Evolutionary conservation across 2,113 vertebrate species (phyloP), one percentile per base, ranked within the genome.

Genomic region (Urocolius indicus): DNA sequence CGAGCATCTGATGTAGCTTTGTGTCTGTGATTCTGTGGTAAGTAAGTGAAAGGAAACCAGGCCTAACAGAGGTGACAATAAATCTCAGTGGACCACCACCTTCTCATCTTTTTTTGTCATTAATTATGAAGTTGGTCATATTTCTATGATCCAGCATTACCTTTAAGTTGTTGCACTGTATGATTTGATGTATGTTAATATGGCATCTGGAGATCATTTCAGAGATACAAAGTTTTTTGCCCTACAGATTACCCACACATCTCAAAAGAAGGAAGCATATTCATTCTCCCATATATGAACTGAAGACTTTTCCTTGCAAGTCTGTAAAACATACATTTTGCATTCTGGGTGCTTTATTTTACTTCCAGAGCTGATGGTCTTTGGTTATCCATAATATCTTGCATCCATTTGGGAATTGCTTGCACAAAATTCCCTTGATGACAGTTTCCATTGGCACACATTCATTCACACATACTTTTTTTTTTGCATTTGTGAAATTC

Each of bases 401-500:
- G 45, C 69, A 95, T 95, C 86, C 65, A 1, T 84, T 89, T 16
- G 14, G 92, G 94, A 97, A 94, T 66, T 84, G 79, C 67, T 83
- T 46, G 78, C 72, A 66, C 69, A 90, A 78, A 63, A 84, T 89
- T 93, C 88, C 23, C 29, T n/a, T 76, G 95, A 65, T 96, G 95
- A 96, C 83, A 96, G 95, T 89, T 97, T 76, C 95, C 89, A 96
- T 96, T 97, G 96, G 73, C 95, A 82, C 93, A 80, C 78, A 23
- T 94, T 97, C 94, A 96, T 94, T 96, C 89, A 82, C 27, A 1
- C 80, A 93, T 88, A 46, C 38, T n/a, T 89, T 84, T 93, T 75
- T 63, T 59, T 75, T 63, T 94, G 45, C 87, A 90, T 87, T 94
- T 86, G 93, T 94, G 94, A 90, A 96, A 97, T 97, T 93, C 95